Evolutionary conservation across 2,888 invertebrate genomes (phyloP), one percentile per base, ranked within the genome.

Genomic region (Odontomyia ornata): DNA sequence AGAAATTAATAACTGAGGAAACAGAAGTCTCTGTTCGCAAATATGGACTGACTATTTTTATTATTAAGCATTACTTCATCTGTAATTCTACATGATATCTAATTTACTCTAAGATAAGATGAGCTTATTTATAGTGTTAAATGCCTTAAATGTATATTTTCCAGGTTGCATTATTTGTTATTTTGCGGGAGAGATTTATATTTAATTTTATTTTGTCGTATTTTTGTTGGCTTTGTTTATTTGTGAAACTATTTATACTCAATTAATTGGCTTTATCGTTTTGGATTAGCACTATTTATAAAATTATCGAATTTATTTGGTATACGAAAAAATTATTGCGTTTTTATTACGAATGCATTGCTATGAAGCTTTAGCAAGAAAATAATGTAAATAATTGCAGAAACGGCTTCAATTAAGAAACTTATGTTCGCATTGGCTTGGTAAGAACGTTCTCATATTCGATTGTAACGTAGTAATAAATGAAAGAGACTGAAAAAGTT

Each of bases 41-140:
- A 21, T 69, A 69, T 69, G 69, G 69, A 69, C 69, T 69, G 69
- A 69, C 69, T 69, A 69, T 25, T 69, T 69, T 69, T 47, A 69
- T 69, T 69, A 69, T 27, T 69, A 25, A 69, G 7, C 69, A 69
- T 69, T 69, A 69, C 23, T 46, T 47, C 47, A 18, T 18, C 69
- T 69, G 69, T 69, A 69, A 36, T 23, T 69, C 43, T 47, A 1
- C 47, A 47, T 69, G 11, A 47, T 65, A 15, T 52, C 18, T 46
- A 46, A 69, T 46, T 69, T 69, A 36, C 36, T 18, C 7, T 69
- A 69, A 47, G 69, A 4, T 65, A 36, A 69, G 46, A 30, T 1
- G n/a, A 69, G 27, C 47, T 69, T 47, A 25, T 25, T 47, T 67
- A 60, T 43, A 43, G 18, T 30, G n/a, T n/a, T 36, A 65, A n/a